phyloP scores from a whole-genome alignment of 2,888 invertebrate genomes.

The Podabrus alpinus region DNA sequence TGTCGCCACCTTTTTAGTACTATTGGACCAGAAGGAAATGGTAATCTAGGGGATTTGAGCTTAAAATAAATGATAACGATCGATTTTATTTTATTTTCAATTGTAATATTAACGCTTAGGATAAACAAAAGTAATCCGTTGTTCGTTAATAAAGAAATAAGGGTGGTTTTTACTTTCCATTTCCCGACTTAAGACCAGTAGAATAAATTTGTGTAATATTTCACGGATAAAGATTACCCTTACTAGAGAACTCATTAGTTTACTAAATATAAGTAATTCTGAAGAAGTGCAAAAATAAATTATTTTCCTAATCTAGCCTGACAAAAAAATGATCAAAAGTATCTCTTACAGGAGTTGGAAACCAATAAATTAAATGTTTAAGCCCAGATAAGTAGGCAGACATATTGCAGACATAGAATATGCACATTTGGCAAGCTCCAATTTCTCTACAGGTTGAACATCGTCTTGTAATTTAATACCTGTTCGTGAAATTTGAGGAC shows the following conservation, averaged over 20 bases:
- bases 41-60: too few species aligned
- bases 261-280: background rate
- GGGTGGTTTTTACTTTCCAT: background rate
- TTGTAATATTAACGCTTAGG: background rate
- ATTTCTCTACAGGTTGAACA: slow-evolving; percentile 16
- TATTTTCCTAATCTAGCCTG: background rate
- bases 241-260: background rate
- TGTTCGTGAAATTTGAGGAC: slow-evolving; percentile 27
- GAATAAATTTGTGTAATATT: background rate
- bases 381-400: background rate
- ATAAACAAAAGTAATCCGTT: background rate
- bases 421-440: background rate
- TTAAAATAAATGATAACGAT: too few species aligned
- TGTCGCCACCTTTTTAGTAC: too few species aligned
- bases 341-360: background rate
- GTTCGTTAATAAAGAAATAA: background rate
- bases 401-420: background rate
- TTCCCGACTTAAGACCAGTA: background rate
- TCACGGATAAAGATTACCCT: background rate
- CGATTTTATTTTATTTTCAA: background rate
- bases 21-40: too few species aligned
- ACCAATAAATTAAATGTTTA: background rate
- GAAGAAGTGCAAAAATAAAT: background rate
- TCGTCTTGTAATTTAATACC: slow-evolving; percentile 29
- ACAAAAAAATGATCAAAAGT: background rate